phyloP scores from a whole-genome alignment of 2,888 invertebrate species.

The Kryphioiulus occultus region DNA sequence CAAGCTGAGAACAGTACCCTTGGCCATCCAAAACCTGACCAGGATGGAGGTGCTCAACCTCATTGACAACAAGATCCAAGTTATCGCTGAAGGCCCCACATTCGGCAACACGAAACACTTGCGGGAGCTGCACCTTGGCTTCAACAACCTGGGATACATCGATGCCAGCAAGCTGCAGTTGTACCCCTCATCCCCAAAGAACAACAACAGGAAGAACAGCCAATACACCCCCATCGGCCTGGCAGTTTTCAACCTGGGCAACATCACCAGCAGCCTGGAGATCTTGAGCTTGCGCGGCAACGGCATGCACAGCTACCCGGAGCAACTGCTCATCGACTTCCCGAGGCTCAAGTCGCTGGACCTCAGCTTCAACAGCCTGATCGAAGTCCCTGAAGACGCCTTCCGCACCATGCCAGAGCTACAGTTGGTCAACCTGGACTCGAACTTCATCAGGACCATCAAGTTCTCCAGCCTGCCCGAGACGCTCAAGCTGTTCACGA shows the following conservation, averaged over 20 bases:
- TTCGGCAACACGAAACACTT: slow-evolving; percentile 53
- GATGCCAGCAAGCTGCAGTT: slow-evolving; percentile 48
- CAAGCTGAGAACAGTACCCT: slow-evolving; percentile 48
- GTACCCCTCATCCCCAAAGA: neutral
- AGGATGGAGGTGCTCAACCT: slow-evolving; percentile 53
- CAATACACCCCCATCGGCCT: slow-evolving; percentile 51
- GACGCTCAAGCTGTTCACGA: slow-evolving; percentile 52
- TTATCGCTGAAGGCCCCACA: slow-evolving; percentile 51
- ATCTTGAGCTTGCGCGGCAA: slow-evolving; percentile 53
- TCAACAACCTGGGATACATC: slow-evolving; percentile 53
- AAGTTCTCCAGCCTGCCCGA: slow-evolving; percentile 51
- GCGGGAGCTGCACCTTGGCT: slow-evolving; percentile 54
- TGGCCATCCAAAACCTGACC: slow-evolving; percentile 54
- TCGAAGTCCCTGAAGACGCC: slow-evolving; percentile 54
- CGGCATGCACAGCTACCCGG: slow-evolving; percentile 54
- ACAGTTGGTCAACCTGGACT: slow-evolving; percentile 53
- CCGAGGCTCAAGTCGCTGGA: slow-evolving; percentile 53
- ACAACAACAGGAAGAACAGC: slow-evolving; percentile 2
- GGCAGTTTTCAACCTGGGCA: slow-evolving; percentile 54
- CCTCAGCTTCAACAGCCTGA: slow-evolving; percentile 54
- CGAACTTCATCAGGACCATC: slow-evolving; percentile 54
- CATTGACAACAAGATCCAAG: slow-evolving; percentile 54
- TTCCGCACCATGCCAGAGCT: slow-evolving; percentile 55
- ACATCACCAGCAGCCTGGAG: slow-evolving; percentile 52
- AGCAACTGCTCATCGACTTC: slow-evolving; percentile 53